Conservation (phyloP, 2,113 vertebrate genomes). For the Ceyx cyanopectus region DNA sequence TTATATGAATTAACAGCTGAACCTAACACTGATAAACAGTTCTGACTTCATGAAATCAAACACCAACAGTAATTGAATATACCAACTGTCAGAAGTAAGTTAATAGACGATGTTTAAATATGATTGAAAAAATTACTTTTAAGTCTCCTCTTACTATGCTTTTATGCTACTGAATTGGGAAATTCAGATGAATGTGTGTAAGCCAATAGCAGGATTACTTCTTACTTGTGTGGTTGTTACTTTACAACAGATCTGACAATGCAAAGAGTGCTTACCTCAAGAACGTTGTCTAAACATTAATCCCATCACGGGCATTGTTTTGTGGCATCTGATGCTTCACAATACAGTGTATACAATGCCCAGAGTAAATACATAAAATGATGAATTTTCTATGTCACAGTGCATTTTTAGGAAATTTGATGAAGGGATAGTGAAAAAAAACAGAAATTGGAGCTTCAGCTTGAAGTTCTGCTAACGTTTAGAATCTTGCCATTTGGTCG, state of each 20-base stretch:
- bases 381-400: constrained; percentile 64
- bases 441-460: constrained; percentile 45
- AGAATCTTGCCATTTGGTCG: constrained; percentile 52
- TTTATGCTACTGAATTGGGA: constrained; percentile 6
- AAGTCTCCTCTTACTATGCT: constrained; percentile 18
- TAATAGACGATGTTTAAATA: not conserved
- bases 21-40: not conserved
- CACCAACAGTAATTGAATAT: not conserved
- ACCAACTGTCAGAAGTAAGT: constrained; percentile 10
- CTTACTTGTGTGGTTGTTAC: not conserved
- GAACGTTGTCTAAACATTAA: not conserved
- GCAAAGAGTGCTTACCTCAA: not conserved
- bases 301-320: not conserved
- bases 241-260: not conserved
- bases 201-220: not conserved
- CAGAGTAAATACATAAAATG: constrained; percentile 34
- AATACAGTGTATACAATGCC: constrained; percentile 38
- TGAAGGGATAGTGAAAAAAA: constrained; percentile 39
- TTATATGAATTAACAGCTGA: constrained; percentile 29
- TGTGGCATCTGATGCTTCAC: constrained; percentile 27
- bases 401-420: constrained; percentile 69
- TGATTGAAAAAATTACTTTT: not conserved
- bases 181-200: not conserved
- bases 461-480: constrained; percentile 62
- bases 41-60: not conserved